phyloP scores from a whole-genome alignment of 2,888 invertebrate genomes.

The Suillia variegata region DNA sequence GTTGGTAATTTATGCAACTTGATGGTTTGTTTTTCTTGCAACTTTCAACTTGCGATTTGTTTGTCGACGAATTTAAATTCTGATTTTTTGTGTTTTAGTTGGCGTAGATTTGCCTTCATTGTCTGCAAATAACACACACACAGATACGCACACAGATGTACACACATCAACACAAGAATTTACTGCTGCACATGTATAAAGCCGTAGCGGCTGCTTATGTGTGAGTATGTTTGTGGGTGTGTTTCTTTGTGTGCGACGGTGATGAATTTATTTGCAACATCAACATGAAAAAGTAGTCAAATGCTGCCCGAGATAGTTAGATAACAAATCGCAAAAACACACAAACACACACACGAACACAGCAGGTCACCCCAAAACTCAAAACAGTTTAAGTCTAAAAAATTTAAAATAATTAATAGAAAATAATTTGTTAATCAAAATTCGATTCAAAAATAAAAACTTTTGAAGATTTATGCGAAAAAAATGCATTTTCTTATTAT shows the following conservation, averaged over 20 bases:
- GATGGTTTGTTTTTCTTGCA: background rate
- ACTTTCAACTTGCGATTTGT: background rate
- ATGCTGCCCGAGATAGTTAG: background rate
- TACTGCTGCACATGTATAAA: conserved; percentile 17
- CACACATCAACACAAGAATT: conserved; percentile 8
- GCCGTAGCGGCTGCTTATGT: conserved; percentile 8
- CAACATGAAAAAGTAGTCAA: conserved; percentile 1
- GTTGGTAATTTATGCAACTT: background rate
- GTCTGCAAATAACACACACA: too few species aligned
- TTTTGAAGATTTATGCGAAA: background rate
- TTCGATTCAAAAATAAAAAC: too few species aligned
- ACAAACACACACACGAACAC: too few species aligned
- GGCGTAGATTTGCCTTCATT: background rate
- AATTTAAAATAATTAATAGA: too few species aligned
- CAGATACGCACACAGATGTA: too few species aligned
- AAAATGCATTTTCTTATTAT: too few species aligned
- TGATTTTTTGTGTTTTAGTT: background rate
- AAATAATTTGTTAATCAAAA: too few species aligned
- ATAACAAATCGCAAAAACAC: background rate
- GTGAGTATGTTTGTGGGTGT: conserved; percentile 3
- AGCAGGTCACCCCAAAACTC: too few species aligned
- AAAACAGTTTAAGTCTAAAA: too few species aligned
- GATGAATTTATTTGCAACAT: conserved; percentile 19
- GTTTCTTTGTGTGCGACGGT: conserved; percentile 5
- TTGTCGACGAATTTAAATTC: background rate